These are phyloP conservation scores for Sinocyclocheilus maitianheensis DNA, from an alignment of 2,113 vertebrate species.

Conservation along the genomic window DNA sequence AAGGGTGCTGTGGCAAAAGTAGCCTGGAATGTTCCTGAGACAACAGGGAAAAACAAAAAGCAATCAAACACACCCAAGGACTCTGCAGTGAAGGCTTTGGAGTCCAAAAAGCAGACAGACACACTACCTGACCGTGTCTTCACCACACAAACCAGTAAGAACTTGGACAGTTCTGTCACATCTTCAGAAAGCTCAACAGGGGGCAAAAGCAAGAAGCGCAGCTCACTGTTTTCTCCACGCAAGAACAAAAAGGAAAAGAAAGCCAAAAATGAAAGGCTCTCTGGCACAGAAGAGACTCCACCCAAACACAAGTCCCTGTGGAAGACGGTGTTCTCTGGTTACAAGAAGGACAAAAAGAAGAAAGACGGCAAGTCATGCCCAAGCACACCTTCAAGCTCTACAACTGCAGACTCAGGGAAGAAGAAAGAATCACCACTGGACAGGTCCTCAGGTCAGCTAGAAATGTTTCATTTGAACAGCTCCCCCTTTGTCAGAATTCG, in stretches of 20 bases:
- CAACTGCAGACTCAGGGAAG: constrained; percentile 86
- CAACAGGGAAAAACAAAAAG: constrained; percentile 70
- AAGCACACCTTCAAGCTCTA: constrained; percentile 88
- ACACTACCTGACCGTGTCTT: constrained; percentile 77
- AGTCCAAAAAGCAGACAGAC: constrained; percentile 76
- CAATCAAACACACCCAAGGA: constrained; percentile 70
- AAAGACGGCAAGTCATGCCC: constrained; percentile 88
- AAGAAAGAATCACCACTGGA: constrained; percentile 74
- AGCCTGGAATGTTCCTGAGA: constrained; percentile 61
- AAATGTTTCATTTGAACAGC: not conserved
- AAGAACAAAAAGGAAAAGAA: constrained; percentile 98
- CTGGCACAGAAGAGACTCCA: constrained; percentile 78
- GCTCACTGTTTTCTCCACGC: constrained; percentile 93
- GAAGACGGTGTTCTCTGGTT: constrained; percentile 95
- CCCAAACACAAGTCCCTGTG: constrained; percentile 91
- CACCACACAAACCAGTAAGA: constrained; percentile 73
- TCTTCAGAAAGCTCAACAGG: constrained; percentile 87
- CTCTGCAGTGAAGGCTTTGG: constrained; percentile 72
- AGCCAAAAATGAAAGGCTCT: constrained; percentile 82
- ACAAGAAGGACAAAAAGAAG: constrained; percentile 97
- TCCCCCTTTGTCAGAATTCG: not conserved
- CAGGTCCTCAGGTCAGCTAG: constrained; percentile 79
- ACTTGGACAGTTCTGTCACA: constrained; percentile 85
- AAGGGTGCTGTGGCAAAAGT: constrained; percentile 68
- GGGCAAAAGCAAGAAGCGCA: constrained; percentile 91